Conservation (phyloP, 1,140 invertebrate genomes). For the Berghia stephanieae region DNA sequence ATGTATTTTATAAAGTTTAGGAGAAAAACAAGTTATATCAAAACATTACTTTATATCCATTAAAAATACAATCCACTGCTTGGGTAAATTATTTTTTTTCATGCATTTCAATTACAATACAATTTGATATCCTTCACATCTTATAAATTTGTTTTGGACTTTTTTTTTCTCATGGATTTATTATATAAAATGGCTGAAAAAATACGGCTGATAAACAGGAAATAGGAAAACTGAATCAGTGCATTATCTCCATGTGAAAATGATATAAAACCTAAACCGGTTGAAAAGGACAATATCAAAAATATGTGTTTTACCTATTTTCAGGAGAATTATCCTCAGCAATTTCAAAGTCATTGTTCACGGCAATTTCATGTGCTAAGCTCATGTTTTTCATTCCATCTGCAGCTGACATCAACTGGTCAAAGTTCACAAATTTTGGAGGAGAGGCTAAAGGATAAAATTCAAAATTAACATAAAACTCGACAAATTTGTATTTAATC, state of each 20-base stretch:
- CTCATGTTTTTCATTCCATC: constrained; percentile 92
- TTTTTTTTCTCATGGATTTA: background rate
- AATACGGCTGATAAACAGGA: no score
- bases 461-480: background rate
- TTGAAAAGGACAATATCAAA: background rate
- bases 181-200: background rate
- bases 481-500: background rate
- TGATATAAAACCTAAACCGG: no score
- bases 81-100: no score
- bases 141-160: no score
- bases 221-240: no score
- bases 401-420: constrained; percentile 88
- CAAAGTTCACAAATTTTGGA: constrained; percentile 87
- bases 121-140: no score
- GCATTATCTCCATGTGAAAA: no score
- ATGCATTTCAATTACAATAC: no score
- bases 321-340: constrained; percentile 81
- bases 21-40: no score
- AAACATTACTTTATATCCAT: no score
- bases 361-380: constrained; percentile 93
- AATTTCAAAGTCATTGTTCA: constrained; percentile 90
- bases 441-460: constrained; percentile 71
- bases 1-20: no score
- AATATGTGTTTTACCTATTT: constrained; percentile 71
- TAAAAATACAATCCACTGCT: no score